Base-by-base conservation (phyloP, 2,113 vertebrate species). In the Pipa parva region DNA sequence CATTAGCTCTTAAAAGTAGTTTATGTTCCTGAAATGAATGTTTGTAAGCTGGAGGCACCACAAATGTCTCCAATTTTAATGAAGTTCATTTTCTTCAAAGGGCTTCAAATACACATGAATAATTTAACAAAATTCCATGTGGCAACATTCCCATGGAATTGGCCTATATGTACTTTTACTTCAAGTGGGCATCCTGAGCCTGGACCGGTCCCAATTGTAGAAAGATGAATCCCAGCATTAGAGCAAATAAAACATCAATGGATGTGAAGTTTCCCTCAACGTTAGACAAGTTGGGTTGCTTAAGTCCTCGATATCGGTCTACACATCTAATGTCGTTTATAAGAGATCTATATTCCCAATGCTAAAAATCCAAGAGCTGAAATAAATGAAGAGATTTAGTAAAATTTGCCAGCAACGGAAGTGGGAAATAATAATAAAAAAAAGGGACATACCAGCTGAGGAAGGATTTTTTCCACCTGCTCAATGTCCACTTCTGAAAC, bases 361-460 rank as follows among this genome's bases (percentile, higher is more conserved):
- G 50, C 72, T 88, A 90, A 79, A 90, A 88, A 63, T 90, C 88
- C 52, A 90, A 76, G 3, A 90, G 88, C 89, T 89, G 71, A 15
- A 56, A 29, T 37, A 74, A 39, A 74, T 6, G 7, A 39, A 36
- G 0, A 0, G 37, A 46, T 12, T n/a, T 13, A 39, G 36, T 57
- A 18, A 45, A 6, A 10, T 22, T 18, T 3, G 13, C 2, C 1
- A 29, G 3, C 5, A 18, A 5, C 7, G 18, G 7, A 13, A 27
- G 9, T 21, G n/a, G 28, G 6, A 60, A 60, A 13, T 49, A 11
- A 49, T 7, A 2, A 42, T 17, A 42, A 39, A 42, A n/a, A 18
- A 5, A 29, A 45, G 7, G 13, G 11, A 20, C 83, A 0, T 63
- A 90, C 89, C 87, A 90, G 69, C 79, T 90, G 89, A 0, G 89